These are phyloP conservation scores for Metridium senile DNA, from an alignment of 92 coral and sea anemone genomes.

Conservation along the genomic window DNA sequence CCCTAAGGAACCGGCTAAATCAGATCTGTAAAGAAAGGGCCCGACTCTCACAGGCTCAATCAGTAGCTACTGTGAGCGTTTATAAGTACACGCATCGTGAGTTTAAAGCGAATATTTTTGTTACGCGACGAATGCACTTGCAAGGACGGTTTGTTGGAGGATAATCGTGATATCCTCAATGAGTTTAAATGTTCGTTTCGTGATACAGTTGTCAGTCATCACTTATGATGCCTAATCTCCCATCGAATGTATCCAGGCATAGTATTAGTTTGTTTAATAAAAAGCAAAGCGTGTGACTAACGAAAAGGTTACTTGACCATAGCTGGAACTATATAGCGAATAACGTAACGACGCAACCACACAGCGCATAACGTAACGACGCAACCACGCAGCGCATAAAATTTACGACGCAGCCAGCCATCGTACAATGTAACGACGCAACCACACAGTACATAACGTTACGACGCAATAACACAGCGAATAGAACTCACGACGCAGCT, in stretches of 20 bases:
- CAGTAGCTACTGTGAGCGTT: too few relatives aligned
- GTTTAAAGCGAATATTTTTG: too few relatives aligned
- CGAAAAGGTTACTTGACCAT: neutral
- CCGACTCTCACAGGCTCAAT: neutral
- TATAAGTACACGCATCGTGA: too few relatives aligned
- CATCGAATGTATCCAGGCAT: conserved; percentile 14
- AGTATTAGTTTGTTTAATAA: conserved; percentile 1
- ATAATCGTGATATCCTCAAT: neutral
- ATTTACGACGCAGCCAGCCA: neutral
- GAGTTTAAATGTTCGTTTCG: conserved; percentile 1
- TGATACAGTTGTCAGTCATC: neutral
- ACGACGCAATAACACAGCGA: too few relatives aligned
- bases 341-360: neutral
- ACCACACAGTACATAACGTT: too few relatives aligned
- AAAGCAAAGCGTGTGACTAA: conserved; percentile 3
- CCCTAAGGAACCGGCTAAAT: neutral
- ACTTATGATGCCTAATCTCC: conserved; percentile 8
- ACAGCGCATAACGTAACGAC: neutral
- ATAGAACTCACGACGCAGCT: too few relatives aligned
- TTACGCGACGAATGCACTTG: neutral
- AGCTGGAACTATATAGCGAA: neutral
- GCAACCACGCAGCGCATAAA: neutral
- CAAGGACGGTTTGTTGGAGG: neutral
- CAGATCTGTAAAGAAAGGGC: neutral
- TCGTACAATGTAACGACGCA: neutral